These are phyloP conservation scores for Endomychus coccineus DNA, from an alignment of 2,888 invertebrate genomes.

Conservation along the genomic window DNA sequence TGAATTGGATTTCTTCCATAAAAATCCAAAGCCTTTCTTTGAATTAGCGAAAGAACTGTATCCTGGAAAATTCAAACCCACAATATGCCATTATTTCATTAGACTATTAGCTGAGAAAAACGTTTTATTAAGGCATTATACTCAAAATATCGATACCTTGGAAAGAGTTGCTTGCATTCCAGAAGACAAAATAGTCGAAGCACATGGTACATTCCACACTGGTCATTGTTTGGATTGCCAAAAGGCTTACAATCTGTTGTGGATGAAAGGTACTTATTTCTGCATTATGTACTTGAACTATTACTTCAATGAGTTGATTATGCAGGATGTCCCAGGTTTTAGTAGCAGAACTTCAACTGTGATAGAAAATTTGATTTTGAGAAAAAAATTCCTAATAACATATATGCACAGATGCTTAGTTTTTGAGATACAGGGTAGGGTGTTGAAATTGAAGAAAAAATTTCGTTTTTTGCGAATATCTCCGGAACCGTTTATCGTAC, in stretches of 20 bases:
- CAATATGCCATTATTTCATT: conserved; percentile 85
- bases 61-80: conserved; percentile 83
- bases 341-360: too few relatives aligned
- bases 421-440: too few relatives aligned
- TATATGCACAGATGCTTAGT: too few relatives aligned
- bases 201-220: conserved; percentile 88
- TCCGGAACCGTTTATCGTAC: too few relatives aligned
- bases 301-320: too few relatives aligned
- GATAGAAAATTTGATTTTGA: too few relatives aligned
- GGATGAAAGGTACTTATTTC: conserved; percentile 74
- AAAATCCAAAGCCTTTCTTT: conserved; percentile 90
- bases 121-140: conserved; percentile 65
- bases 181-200: conserved; percentile 81
- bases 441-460: too few relatives aligned
- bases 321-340: too few relatives aligned
- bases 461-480: too few relatives aligned
- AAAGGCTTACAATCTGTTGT: conserved; percentile 64
- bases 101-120: conserved; percentile 78
- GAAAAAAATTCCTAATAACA: too few relatives aligned
- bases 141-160: conserved; percentile 90
- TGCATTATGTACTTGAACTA: too few relatives aligned
- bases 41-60: conserved; percentile 82
- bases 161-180: conserved; percentile 81
- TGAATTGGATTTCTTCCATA: conserved; percentile 77
- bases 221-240: conserved; percentile 78